Evolutionary conservation across 1,140 invertebrate species (phyloP).

Genomic region (Euglossa dilemma): DNA sequence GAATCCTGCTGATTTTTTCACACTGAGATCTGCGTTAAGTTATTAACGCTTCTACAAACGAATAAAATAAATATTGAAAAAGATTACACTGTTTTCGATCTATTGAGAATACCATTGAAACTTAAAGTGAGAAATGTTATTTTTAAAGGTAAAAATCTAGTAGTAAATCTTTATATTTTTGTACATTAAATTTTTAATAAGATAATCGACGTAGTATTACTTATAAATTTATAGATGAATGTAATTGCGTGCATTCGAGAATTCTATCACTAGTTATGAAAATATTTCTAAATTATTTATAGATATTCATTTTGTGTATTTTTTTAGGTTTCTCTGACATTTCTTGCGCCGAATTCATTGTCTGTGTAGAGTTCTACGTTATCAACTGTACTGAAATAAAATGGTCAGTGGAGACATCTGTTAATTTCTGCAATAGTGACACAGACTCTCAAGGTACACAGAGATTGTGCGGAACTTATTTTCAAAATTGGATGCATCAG

Average conservation of each 20-base stretch:
- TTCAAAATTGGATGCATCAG: slow-evolving; percentile 10
- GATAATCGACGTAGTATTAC: not conserved
- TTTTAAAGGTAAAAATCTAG: not conserved
- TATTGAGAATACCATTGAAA: not conserved
- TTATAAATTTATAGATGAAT: not conserved
- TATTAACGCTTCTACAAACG: too few species aligned
- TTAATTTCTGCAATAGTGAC: not conserved
- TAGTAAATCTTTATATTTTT: not conserved
- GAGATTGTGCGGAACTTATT: not conserved
- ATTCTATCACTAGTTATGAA: not conserved
- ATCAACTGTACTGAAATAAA: not conserved
- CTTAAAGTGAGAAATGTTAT: not conserved
- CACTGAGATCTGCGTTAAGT: not conserved
- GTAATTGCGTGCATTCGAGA: not conserved
- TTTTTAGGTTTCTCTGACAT: not conserved
- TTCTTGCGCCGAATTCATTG: not conserved
- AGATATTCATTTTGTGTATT: not conserved
- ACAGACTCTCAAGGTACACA: too few species aligned
- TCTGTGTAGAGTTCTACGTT: slow-evolving; percentile 2
- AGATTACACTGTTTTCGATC: not conserved
- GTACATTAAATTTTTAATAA: not conserved
- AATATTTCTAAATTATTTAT: not conserved
- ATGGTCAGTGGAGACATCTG: slow-evolving; percentile 2
- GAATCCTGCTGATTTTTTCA: slow-evolving; percentile 26
- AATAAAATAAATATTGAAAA: not conserved